A percentile compares a stretch with the other conserved stretches of the same genome.
Conservation (phyloP, 2,888 invertebrate genomes). For the Agapetus fuscipes region DNA sequence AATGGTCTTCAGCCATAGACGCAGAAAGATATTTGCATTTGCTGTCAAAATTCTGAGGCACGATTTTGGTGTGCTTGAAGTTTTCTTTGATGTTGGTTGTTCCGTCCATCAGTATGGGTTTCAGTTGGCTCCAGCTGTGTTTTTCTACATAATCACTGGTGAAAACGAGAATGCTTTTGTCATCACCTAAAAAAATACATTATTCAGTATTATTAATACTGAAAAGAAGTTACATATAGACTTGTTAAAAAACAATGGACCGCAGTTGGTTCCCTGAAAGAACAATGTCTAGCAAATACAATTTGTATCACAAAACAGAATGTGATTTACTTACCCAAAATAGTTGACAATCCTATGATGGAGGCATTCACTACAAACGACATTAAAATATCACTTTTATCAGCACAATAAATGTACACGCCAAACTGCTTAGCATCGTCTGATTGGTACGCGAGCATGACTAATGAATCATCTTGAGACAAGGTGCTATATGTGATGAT, state of each 20-base stretch:
- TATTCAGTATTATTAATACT: neutral
- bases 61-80: constrained; percentile 27
- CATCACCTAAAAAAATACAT: constrained; percentile 29
- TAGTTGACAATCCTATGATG: no score
- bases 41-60: no score
- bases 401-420: constrained; percentile 10
- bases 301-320: no score
- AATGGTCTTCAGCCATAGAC: constrained; percentile 36
- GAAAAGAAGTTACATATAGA: neutral
- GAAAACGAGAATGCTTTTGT: constrained; percentile 33
- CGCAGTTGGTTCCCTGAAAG: no score
- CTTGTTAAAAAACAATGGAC: neutral
- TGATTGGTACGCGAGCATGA: constrained; percentile 6
- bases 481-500: constrained; percentile 9
- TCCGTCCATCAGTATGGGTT: constrained; percentile 8
- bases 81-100: no score
- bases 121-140: constrained; percentile 30
- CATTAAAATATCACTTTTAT: constrained; percentile 6
- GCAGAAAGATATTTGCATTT: constrained; percentile 32
- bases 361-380: constrained; percentile 8
- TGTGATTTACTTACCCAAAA: no score
- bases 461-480: constrained; percentile 11
- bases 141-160: constrained; percentile 33
- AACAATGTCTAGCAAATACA: no score
- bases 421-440: neutral